Percentiles rank a stretch among this genome's conserved stretches.
Evolutionary conservation across 2,888 invertebrate genomes (phyloP).

Genomic region (Amiota communis): DNA sequence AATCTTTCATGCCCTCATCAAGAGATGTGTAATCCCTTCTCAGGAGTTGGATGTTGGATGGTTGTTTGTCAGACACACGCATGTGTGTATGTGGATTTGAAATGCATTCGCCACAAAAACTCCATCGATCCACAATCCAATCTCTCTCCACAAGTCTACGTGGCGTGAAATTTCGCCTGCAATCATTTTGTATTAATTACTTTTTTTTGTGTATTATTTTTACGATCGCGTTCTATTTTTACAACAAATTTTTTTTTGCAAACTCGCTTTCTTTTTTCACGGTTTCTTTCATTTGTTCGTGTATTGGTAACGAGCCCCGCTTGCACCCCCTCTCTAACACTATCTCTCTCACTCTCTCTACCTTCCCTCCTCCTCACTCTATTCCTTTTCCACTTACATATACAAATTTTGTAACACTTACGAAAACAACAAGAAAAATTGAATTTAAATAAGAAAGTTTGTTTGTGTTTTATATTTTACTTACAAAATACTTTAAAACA

Average conservation of each 20-base stretch:
- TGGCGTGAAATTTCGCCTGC: constrained; percentile 25
- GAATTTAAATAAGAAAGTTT: too few relatives aligned
- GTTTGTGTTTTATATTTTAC: too few relatives aligned
- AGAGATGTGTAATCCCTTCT: neutral
- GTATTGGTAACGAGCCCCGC: too few relatives aligned
- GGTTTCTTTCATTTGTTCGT: constrained; percentile 28
- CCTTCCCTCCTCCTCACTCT: too few relatives aligned
- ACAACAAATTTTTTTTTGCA: constrained; percentile 18
- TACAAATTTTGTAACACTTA: too few relatives aligned
- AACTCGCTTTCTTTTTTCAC: constrained; percentile 57
- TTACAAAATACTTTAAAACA: too few relatives aligned
- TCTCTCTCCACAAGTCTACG: neutral
- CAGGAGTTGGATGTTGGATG: neutral
- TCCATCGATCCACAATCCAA: too few relatives aligned
- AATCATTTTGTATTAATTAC: neutral
- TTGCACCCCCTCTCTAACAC: too few relatives aligned
- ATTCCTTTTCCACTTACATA: too few relatives aligned
- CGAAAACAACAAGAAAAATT: too few relatives aligned
- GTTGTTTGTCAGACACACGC: neutral
- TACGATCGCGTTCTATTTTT: constrained; percentile 14
- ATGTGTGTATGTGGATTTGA: neutral
- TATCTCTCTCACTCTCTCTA: too few relatives aligned
- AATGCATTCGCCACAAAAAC: neutral
- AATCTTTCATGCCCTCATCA: neutral
- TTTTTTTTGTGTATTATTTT: neutral